Evolutionary conservation across 1,140 invertebrate genomes (phyloP), one percentile per base, ranked within the genome.

Genomic region (Saxidomus purpurata): DNA sequence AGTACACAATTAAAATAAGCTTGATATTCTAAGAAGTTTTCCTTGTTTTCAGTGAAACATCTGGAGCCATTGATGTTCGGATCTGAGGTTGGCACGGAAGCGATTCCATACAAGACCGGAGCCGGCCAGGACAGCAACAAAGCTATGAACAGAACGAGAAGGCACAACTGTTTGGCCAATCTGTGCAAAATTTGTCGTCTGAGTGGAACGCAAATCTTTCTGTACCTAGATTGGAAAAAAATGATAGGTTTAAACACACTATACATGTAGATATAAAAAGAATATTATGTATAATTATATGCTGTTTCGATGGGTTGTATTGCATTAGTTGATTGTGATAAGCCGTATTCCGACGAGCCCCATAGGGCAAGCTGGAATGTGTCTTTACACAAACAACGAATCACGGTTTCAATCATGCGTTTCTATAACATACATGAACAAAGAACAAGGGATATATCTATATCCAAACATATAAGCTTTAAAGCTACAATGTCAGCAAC

Each of bases 171-270:
- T 79, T 92, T 91, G 2, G 92, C 90, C n/a, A 81, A 34, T 28
- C 15, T 28, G 0, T 43, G 25, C 0, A 77, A 67, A 2, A 91
- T 80, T 40, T 93, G 90, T 15, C 85, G 40, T 28, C 81, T 83
- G 19, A 92, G 63, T 0, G 93, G 93, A 31, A 86, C 79, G 76
- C 92, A 93, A 36, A 93, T 93, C n/a, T 91, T 89, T 3, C 92
- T 77, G 77, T 92, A 92, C 28, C 93, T 89, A 74, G 61, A 86
- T 77, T 11, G 8, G 43, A 43, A 15, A 43, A 43, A n/a, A 31
- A 87, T 74, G 8, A 80, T n/a, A 6, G 90, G 36, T 59, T 92
- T 90, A 15, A 91, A 22, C 0, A 88, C 17, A 92, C 81, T 8
- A 90, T 19, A 13, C 43, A 31, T 40, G 67, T 92, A 86, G 91